Evolutionary conservation across 2,888 invertebrate species (phyloP), one percentile per base, ranked within the genome.

Genomic region (Melinaea menophilus): DNA sequence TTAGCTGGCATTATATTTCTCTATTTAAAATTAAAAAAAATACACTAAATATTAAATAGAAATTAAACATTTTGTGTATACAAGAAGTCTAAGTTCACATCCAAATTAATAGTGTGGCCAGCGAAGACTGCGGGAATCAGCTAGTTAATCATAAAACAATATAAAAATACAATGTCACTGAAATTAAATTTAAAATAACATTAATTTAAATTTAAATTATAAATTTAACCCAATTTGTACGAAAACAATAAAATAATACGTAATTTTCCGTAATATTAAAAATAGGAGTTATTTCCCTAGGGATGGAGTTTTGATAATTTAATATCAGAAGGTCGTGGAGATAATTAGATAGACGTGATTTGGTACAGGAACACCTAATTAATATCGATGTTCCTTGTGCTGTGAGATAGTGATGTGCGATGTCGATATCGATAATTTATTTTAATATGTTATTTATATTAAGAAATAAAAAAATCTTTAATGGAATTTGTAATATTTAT

Each of bases 321-420:
- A 87, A 86, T 89, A 89, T 88, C 81, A 82, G 81, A 81, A 81
- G 84, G 84, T 82, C 80, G 77, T 79, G 80, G 81, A 87, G 84
- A 85, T 90, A 90, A 90, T 90, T 90, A 89, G 88, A 88, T 89
- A 80, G 80, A 82, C 86, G 86, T 89, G 90, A 90, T 90, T 90
- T 86, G 77, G 85, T 87, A 82, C 85, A 81, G 85, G 83, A 82
- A 81, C 80, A 81, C 78, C 72, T 82, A 87, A 90, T 90, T 90
- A 90, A 90, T 90, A 90, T 90, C 90, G 88, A 90, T 90, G 88
- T 87, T 89, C 87, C 84, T 88, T 84, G 85, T 84, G 80, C 76
- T 77, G 75, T 67, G 65, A 56, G 62, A 56, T 74, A 85, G 84
- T 64, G 86, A 67, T 78, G 81, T 34, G 11, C 22, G 7, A 11